These are phyloP conservation scores for Catocala fraxini DNA, from an alignment of 2,888 invertebrate species.

Conservation along the genomic window DNA sequence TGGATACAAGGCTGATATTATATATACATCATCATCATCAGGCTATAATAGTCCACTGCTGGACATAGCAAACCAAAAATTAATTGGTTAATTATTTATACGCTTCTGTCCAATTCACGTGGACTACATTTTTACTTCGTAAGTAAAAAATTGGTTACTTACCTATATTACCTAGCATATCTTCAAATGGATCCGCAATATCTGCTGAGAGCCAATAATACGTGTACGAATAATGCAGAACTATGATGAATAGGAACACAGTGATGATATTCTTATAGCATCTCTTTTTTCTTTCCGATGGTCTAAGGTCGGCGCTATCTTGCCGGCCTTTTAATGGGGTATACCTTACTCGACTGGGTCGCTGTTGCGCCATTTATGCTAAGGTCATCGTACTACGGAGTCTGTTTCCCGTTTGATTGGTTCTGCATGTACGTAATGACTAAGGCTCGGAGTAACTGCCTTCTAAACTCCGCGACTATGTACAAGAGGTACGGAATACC, in stretches of 20 bases:
- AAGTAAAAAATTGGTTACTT: neutral
- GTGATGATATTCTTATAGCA: conserved; percentile 13
- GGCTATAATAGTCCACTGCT: too few species aligned
- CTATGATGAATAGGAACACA: neutral
- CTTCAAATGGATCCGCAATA: neutral
- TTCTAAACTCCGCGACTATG: conserved; percentile 10
- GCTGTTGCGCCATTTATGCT: conserved; percentile 7
- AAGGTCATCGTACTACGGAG: neutral
- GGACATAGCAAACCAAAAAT: too few species aligned
- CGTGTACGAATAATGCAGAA: conserved; percentile 10
- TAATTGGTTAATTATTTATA: too few species aligned
- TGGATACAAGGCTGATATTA: too few species aligned
- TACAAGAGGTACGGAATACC: conserved; percentile 15
- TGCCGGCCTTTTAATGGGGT: conserved; percentile 26
- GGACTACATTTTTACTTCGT: too few species aligned
- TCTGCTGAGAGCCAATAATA: conserved; percentile 8
- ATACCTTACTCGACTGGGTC: conserved; percentile 4
- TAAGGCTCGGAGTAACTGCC: conserved; percentile 8
- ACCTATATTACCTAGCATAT: conserved; percentile 9
- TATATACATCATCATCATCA: too few species aligned
- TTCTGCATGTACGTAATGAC: conserved; percentile 10
- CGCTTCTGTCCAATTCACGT: too few species aligned
- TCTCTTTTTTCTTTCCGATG: neutral
- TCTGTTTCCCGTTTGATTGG: too few species aligned
- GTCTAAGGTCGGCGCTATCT: too few species aligned